Conservation (phyloP, 2,888 invertebrate genomes). For the Meliscaeva auricollis region DNA sequence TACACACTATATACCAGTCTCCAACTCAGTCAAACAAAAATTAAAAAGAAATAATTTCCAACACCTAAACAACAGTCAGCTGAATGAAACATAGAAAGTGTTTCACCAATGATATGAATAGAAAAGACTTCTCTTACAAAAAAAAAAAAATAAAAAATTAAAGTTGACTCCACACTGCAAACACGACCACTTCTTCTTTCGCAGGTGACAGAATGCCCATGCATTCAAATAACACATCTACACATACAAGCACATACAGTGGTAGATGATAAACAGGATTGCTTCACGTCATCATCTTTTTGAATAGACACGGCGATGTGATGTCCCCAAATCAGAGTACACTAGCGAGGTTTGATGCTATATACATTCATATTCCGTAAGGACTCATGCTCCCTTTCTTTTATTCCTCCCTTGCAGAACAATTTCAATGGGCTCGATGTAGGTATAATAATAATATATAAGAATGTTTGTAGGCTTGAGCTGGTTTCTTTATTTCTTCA, state of each 20-base stretch:
- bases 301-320: constrained; percentile 20
- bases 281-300: constrained; percentile 6
- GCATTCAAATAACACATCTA: constrained; percentile 27
- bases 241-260: not conserved
- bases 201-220: constrained; percentile 31
- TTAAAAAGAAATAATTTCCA: constrained; percentile 16
- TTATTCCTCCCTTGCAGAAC: not conserved
- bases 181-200: constrained; percentile 3
- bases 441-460: constrained; percentile 5
- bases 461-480: not conserved
- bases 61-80: constrained; percentile 38
- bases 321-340: constrained; percentile 41
- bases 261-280: constrained; percentile 13
- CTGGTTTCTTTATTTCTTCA: constrained; percentile 9
- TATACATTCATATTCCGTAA: not conserved
- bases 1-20: too few relatives aligned
- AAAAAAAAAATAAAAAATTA: constrained; percentile 35
- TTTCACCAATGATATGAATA: constrained; percentile 23
- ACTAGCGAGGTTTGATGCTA: constrained; percentile 15
- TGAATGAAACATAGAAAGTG: constrained; percentile 23
- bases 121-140: constrained; percentile 23
- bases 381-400: constrained; percentile 32
- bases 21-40: not conserved
- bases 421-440: constrained; percentile 14
- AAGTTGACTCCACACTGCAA: constrained; percentile 40